phyloP scores from a whole-genome alignment of 2,113 vertebrate genomes.

The Ceuthmochares aereus region DNA sequence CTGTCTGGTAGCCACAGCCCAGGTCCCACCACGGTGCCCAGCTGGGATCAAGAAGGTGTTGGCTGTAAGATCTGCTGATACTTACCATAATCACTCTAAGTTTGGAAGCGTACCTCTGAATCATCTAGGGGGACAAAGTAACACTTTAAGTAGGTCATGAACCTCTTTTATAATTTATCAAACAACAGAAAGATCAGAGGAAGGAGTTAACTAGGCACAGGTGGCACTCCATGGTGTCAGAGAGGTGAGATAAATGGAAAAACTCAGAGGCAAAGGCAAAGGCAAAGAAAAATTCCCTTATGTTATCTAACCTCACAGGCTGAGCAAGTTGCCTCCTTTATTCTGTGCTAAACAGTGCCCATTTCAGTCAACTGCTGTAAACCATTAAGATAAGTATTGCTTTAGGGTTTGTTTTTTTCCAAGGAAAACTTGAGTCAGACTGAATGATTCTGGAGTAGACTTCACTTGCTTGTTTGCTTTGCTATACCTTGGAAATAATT shows the following conservation, averaged over 20 bases:
- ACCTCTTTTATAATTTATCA: background rate
- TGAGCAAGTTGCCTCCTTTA: background rate
- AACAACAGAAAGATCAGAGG: background rate
- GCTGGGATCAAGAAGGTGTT: rapidly evolving
- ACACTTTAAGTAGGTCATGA: background rate
- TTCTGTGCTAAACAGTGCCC: background rate
- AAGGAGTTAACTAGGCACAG: background rate
- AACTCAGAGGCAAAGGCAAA: background rate
- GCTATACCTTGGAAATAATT: background rate
- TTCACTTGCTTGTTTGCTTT: background rate
- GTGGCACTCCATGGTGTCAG: background rate
- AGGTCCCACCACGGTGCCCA: rapidly evolving
- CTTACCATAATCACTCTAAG: rapidly evolving
- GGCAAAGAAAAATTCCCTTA: background rate
- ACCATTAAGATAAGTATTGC: background rate
- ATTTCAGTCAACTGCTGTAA: background rate
- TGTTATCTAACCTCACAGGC: background rate
- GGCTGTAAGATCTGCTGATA: background rate
- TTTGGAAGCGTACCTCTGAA: background rate
- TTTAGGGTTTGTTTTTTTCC: background rate
- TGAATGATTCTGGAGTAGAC: background rate
- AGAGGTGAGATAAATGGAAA: background rate
- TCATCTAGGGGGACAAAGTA: background rate
- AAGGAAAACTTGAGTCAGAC: background rate
- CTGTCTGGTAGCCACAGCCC: background rate